Base-by-base conservation (phyloP, 2,797 vertebrate species). In the Neosalanx taihuensis region DNA sequence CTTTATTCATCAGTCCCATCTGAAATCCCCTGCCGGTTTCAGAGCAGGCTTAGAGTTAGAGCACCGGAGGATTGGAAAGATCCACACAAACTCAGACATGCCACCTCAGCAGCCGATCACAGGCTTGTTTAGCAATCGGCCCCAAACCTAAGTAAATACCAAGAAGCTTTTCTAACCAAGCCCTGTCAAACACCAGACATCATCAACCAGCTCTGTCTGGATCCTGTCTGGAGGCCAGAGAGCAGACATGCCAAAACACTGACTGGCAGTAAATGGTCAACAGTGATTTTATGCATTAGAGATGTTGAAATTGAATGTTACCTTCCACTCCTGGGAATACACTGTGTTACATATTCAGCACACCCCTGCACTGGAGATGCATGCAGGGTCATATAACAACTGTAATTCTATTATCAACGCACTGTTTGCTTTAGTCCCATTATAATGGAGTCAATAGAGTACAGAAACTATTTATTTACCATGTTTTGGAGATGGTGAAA, bases 101-200 rank as follows among this genome's bases (percentile, higher is more conserved):
- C 59, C 20, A 61, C 9, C 23, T 46, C 41, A 46, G 41, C 41
- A 46, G 41, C 41, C 13, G 41, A 46, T 46, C 41, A 46, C 0
- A 13, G 41, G 41, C 41, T 46, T 64, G 63, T 41, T 41, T 20
- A 41, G 13, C 5, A 41, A 64, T 20, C n/a, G 12, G 20, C 63
- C 63, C 63, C 30, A 13, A 10, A 20, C n/a, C 41, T 13, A 41
- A 64, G 41, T 9, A 64, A 64, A 64, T 37, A 64, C 33, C 63
- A n/a, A 41, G 63, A 33, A 12, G 35, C 20, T 20, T 33, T n/a
- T 64, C 7, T 15, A 37, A 41, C 35, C 15, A 63, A 41, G 10
- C 9, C n/a, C 18, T 41, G n/a, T n/a, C 37, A 64, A 64, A 23
- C 37, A 20, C 15, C 35, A 20, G 17, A 12, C 10, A 46, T 46